Percentiles rank a stretch among this genome's conserved stretches.
phyloP scores from a whole-genome alignment of 2,113 vertebrate species.

The Lipophrys pholis region DNA sequence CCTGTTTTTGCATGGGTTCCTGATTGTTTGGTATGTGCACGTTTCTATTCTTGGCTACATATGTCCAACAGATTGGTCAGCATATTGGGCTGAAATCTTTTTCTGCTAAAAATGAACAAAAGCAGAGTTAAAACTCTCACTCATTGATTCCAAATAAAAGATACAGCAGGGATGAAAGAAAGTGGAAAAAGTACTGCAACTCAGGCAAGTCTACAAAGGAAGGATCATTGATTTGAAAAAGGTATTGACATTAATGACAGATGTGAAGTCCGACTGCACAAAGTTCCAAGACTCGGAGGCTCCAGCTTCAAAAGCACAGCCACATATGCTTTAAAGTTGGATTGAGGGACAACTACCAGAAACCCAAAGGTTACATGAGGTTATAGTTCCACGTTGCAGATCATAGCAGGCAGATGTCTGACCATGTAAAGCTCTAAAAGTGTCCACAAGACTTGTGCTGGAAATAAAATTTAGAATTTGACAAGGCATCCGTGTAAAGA shows the following conservation, averaged over 20 bases:
- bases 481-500: not conserved
- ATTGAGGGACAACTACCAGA: not conserved
- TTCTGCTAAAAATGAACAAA: too few relatives aligned
- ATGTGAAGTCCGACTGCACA: not conserved
- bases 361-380: not conserved
- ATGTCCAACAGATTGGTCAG: constrained; percentile 20
- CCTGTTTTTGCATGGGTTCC: constrained; percentile 4
- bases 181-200: not conserved
- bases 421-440: not conserved
- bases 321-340: not conserved
- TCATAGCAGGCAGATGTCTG: not conserved
- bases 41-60: constrained; percentile 1
- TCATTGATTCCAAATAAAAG: not conserved
- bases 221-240: not conserved
- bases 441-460: not conserved
- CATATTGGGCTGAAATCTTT: not conserved
- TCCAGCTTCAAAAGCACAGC: not conserved
- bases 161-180: not conserved
- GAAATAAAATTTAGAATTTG: not conserved
- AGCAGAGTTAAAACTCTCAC: not conserved
- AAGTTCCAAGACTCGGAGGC: not conserved
- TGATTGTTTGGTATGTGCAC: constrained; percentile 1
- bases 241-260: not conserved
- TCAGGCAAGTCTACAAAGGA: not conserved
- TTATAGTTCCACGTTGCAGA: not conserved